Evolutionary conservation across 2,113 vertebrate genomes (phyloP), one percentile per base, ranked within the genome.

Genomic region (Cygnus buccinator): DNA sequence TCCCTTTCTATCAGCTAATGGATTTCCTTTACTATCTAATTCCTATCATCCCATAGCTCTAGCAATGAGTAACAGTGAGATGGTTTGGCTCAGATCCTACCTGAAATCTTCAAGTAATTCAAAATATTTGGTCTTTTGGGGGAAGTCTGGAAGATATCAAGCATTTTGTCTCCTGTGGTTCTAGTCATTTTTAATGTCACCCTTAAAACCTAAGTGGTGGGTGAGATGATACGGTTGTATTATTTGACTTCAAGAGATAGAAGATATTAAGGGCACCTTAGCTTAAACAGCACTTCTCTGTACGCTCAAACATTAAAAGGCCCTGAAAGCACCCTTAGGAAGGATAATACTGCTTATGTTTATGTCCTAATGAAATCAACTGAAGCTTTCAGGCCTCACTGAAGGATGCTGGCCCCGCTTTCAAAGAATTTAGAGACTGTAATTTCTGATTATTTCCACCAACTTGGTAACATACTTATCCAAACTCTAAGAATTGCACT

Each of bases 401-500:
- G 87, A 70, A 90, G 39, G 29, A 78, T 63, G 37, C 33, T 70
- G 28, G 15, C 63, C 37, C 67, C 55, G 44, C 37, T 93, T 85
- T 73, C 91, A 85, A 91, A 83, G 89, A 62, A 72, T 81, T 93
- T 50, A 50, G 21, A 25, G n/a, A 67, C 10, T 21, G 6, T 21
- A 71, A 77, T 90, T 83, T 84, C 46, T 67, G 29, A 89, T 86
- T 91, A 78, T n/a, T 90, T 86, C 59, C 37, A 76, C 77, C 63
- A 83, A 2, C 14, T 46, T 66, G 37, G 37, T 85, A 80, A 77
- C 20, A 9, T 35, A 13, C 31, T 66, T 52, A 62, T 59, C 61
- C 52, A 93, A 59, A 74, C 61, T 41, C 19, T 26, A 65, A 29
- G 78, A 83, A 90, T 10, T 73, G 33, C 13, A 62, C 15, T 80